Evolutionary conservation across 2,113 vertebrate genomes (phyloP).

Genomic region (Centropus bengalensis): DNA sequence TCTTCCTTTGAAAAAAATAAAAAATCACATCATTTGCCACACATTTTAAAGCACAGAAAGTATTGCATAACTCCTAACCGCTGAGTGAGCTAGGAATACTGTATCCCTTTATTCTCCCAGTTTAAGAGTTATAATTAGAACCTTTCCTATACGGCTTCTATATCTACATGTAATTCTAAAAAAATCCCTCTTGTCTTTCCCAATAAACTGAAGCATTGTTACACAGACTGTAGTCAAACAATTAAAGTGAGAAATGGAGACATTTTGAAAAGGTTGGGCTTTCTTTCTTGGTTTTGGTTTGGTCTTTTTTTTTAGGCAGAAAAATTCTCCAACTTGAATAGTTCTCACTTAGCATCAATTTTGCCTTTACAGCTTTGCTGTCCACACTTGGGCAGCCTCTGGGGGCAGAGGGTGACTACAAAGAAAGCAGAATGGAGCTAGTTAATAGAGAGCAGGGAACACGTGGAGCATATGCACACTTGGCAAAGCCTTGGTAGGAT

Average conservation of each 20-base stretch:
- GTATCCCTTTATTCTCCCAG: not conserved
- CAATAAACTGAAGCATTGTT: not conserved
- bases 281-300: too few species aligned
- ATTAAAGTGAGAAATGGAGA: not conserved
- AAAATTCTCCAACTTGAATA: not conserved
- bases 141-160: not conserved
- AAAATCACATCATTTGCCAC: not conserved
- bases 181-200: slow-evolving; percentile 18
- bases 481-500: not conserved
- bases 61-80: not conserved
- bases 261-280: not conserved
- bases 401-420: not conserved
- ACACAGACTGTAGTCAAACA: not conserved
- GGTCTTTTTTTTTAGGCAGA: not conserved
- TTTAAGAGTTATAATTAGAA: slow-evolving; percentile 25
- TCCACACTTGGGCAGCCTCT: not conserved
- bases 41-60: not conserved
- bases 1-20: not conserved
- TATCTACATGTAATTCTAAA: not conserved
- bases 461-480: fast-evolving
- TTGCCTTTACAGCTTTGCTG: not conserved
- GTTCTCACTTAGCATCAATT: not conserved
- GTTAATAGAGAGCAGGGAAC: not conserved
- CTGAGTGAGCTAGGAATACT: not conserved
- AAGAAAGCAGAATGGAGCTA: not conserved